These are phyloP conservation scores for Masticophis lateralis DNA, from an alignment of 2,797 vertebrate species.

Conservation along the genomic window DNA sequence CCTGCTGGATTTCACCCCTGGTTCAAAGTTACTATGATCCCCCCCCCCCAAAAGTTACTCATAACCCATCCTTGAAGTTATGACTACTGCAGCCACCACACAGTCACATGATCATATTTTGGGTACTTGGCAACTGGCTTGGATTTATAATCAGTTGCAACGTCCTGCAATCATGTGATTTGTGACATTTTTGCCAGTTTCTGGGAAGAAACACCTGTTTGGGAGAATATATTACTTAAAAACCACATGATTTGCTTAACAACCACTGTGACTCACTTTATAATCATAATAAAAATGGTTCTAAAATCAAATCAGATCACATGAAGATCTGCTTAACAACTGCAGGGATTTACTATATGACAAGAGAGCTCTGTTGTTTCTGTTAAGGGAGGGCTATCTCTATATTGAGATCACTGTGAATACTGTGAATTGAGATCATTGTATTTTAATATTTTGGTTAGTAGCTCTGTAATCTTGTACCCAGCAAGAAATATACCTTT, in stretches of 20 bases:
- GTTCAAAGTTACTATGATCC: neutral
- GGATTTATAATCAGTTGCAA: neutral
- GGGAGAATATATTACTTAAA: neutral
- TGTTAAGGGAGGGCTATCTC: neutral
- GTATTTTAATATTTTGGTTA: neutral
- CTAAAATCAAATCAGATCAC: neutral
- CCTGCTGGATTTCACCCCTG: too few species aligned
- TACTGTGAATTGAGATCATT: neutral
- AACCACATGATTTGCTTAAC: neutral
- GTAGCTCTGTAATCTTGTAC: neutral
- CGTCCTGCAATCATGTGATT: neutral
- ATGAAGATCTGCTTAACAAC: neutral
- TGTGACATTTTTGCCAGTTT: neutral
- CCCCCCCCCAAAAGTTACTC: neutral
- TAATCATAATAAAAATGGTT: neutral
- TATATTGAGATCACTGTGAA: neutral
- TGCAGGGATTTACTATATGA: neutral
- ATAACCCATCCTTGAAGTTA: neutral
- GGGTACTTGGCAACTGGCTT: neutral
- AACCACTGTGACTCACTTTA: neutral
- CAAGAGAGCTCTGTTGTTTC: neutral
- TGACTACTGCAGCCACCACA: neutral
- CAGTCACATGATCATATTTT: neutral
- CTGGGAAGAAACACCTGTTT: neutral
- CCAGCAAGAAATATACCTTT: neutral